Percentiles rank a stretch among this genome's conserved stretches.
Evolutionary conservation across 1,140 invertebrate genomes (phyloP).

Genomic region (Propsilocerus akamusi): DNA sequence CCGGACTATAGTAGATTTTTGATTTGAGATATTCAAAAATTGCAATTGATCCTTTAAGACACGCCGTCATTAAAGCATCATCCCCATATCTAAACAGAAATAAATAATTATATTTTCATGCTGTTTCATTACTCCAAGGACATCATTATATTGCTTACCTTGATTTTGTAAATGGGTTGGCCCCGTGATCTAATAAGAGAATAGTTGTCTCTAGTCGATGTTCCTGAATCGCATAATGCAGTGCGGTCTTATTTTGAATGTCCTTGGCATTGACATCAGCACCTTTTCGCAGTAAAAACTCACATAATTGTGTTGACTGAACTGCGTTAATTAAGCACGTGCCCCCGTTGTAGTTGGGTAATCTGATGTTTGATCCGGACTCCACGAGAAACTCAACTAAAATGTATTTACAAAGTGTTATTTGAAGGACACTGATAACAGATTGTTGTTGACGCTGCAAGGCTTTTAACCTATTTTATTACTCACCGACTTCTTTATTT

Average conservation of each 20-base stretch:
- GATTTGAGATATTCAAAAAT: constrained; percentile 61
- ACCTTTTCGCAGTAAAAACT: constrained; percentile 56
- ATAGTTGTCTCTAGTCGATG: constrained; percentile 71
- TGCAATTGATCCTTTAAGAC: constrained; percentile 65
- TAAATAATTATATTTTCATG: neutral
- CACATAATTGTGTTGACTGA: constrained; percentile 64
- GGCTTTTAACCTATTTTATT: constrained; percentile 5
- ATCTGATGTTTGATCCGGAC: constrained; percentile 68
- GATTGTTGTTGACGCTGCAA: constrained; percentile 29
- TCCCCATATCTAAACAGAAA: constrained; percentile 41
- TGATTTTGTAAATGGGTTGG: constrained; percentile 55
- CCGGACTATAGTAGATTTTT: constrained; percentile 37
- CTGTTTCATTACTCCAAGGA: too few species aligned
- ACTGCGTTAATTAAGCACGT: constrained; percentile 89
- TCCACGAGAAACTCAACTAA: constrained; percentile 57
- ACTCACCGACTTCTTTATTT: constrained; percentile 49
- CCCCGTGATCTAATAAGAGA: constrained; percentile 58
- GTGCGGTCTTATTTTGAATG: constrained; percentile 77
- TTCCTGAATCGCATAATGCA: constrained; percentile 88
- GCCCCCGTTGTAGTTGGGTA: constrained; percentile 79
- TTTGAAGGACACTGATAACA: constrained; percentile 23
- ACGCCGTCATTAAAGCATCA: constrained; percentile 79
- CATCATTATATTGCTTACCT: too few species aligned
- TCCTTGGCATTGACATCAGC: constrained; percentile 73
- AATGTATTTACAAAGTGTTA: constrained; percentile 13